Conservation (phyloP, 2,113 vertebrate species). For the Fulica atra region DNA sequence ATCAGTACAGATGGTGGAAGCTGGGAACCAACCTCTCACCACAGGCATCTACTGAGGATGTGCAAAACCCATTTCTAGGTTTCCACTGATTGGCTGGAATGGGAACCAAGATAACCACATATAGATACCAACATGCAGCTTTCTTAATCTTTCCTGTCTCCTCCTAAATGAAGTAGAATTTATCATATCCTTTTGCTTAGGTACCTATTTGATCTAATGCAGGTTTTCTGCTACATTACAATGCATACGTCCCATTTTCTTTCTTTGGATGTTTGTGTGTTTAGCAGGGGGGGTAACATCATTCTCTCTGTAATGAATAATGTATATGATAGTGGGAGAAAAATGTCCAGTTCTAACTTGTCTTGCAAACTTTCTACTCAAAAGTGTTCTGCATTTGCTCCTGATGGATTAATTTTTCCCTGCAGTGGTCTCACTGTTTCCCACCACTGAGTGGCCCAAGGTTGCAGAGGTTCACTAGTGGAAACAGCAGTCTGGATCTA, state of each 20-base stretch:
- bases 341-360: background rate
- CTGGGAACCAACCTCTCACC: background rate
- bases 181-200: background rate
- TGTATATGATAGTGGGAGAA: fast-evolving
- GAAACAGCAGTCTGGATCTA: background rate
- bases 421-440: background rate
- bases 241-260: background rate
- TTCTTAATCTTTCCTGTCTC: background rate
- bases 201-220: background rate
- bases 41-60: no score
- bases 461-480: background rate
- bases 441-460: background rate
- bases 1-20: background rate
- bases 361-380: background rate
- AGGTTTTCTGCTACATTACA: background rate
- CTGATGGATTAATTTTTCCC: background rate
- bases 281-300: background rate
- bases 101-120: background rate
- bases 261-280: background rate
- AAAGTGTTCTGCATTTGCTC: background rate
- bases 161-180: background rate
- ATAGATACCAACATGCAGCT: background rate
- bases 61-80: background rate
- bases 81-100: background rate
- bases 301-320: background rate